Evolutionary conservation across 1,140 invertebrate species (phyloP).

Genomic region (Calephelis virginiensis): DNA sequence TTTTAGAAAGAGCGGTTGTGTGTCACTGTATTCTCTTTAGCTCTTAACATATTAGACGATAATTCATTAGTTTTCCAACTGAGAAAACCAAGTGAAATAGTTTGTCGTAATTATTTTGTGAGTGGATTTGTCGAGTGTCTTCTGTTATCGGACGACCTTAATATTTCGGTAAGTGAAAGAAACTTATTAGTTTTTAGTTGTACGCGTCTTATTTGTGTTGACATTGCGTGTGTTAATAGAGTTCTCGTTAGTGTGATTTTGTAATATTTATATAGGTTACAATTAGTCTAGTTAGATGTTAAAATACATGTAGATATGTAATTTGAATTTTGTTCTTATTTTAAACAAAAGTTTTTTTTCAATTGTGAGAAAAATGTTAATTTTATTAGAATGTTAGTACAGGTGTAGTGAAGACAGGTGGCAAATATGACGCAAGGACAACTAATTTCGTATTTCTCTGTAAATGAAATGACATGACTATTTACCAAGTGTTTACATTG

Average conservation of each 20-base stretch:
- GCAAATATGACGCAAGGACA: conserved; percentile 12
- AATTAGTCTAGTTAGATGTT: background rate
- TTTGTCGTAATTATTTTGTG: conserved; percentile 41
- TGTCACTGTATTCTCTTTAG: conserved; percentile 20
- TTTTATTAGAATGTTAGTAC: conserved; percentile 4
- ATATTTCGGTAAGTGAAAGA: conserved; percentile 37
- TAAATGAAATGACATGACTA: conserved; percentile 17
- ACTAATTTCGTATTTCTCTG: conserved; percentile 18
- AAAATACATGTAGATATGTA: background rate
- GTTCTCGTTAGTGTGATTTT: conserved; percentile 34
- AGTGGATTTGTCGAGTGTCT: conserved; percentile 48
- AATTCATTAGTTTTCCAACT: conserved; percentile 61
- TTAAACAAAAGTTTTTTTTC: background rate
- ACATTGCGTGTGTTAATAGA: conserved; percentile 25
- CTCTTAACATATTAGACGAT: conserved; percentile 36
- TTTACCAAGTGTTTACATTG: conserved; percentile 22
- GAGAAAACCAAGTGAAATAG: conserved; percentile 70
- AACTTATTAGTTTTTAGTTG: conserved; percentile 18
- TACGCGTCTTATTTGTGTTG: conserved; percentile 21
- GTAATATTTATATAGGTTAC: conserved; percentile 28
- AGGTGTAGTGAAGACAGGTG: conserved; percentile 19
- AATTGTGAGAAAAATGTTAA: background rate
- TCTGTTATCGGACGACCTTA: conserved; percentile 13
- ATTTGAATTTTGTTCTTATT: background rate
- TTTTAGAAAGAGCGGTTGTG: conserved; percentile 24